Evolutionary conservation across 2,797 vertebrate species (phyloP), one percentile per base, ranked within the genome.

Genomic region (Scarus forsteni): DNA sequence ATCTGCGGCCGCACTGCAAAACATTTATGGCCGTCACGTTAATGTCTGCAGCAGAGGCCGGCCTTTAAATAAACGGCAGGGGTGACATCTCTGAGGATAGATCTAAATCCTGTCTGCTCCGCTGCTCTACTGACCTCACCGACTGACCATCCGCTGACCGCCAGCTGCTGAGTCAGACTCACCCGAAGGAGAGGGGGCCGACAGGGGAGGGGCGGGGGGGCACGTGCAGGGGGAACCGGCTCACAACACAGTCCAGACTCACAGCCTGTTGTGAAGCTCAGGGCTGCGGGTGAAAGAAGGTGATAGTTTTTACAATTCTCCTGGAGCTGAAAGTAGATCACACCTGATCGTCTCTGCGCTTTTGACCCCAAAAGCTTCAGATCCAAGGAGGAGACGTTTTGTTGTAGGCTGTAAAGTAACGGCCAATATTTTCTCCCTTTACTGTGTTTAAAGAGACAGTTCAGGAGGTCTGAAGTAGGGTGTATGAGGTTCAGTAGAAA

Each of bases 61-160:
- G 60, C 66, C 78, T 65, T 71, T 90, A 91, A 92, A 87, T 87
- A 91, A 90, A 83, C 77, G 76, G 85, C 77, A 58, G 10, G 38
- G 58, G 75, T 58, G 74, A 86, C 80, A 84, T 76, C 56, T 67
- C 79, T 56, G 72, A 84, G 70, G 72, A 78, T 34, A 69, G 66
- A 83, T 66, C 69, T 43, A 77, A 84, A 83, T 78, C 80, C 85
- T 60, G 71, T 84, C 85, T 87, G 84, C 79, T 75, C 54, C 18
- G 71, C 72, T 74, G 79, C 77, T 74, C 70, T 80, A 60, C 79
- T 89, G 90, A 93, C 80, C 85, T 93, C 92, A 92, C 66, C 12
- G 84, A 86, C 90, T 87, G 90, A 75, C 85, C 87, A 90, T 79
- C 77, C 78, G 6, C 79, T 80, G 82, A 86, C 80, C 86, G 51